A percentile compares a stretch with the other conserved stretches of the same genome.
Conservation (phyloP, 2,113 vertebrate species). For the Rhegmatorhina hoffmannsi region DNA sequence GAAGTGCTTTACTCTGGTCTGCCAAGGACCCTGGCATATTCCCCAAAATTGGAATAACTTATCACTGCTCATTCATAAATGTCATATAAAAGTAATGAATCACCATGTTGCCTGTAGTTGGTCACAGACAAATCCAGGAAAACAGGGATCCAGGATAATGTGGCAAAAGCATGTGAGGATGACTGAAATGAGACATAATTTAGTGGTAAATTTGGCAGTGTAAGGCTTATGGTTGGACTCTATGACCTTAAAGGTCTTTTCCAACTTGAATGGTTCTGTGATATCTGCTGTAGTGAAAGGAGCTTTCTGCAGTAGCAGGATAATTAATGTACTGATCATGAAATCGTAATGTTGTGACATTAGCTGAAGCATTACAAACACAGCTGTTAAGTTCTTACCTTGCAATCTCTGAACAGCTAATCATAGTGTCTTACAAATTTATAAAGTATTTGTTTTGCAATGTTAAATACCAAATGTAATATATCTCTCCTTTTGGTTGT, state of each 20-base stretch:
- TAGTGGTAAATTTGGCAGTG: background rate
- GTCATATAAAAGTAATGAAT: background rate
- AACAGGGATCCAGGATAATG: background rate
- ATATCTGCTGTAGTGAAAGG: background rate
- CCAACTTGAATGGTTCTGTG: background rate
- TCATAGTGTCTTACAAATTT: background rate
- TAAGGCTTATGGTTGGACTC: background rate
- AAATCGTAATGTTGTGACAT: slow-evolving; percentile 16
- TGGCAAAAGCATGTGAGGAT: background rate
- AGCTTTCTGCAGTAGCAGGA: background rate
- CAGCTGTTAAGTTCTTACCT: slow-evolving; percentile 1
- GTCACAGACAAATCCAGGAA: background rate
- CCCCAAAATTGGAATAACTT: background rate
- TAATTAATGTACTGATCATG: background rate
- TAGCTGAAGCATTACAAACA: slow-evolving; percentile 17
- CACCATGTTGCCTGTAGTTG: background rate
- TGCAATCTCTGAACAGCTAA: background rate
- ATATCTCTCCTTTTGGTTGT: background rate
- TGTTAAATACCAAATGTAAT: background rate
- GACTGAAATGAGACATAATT: background rate
- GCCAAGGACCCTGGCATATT: background rate
- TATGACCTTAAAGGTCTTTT: background rate
- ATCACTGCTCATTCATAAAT: background rate
- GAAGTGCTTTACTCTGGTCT: background rate
- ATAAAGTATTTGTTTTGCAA: background rate